Evolutionary conservation across 35 echinoderm and acorn worm species (phyloP).

Genomic region (Anneissia japonica): DNA sequence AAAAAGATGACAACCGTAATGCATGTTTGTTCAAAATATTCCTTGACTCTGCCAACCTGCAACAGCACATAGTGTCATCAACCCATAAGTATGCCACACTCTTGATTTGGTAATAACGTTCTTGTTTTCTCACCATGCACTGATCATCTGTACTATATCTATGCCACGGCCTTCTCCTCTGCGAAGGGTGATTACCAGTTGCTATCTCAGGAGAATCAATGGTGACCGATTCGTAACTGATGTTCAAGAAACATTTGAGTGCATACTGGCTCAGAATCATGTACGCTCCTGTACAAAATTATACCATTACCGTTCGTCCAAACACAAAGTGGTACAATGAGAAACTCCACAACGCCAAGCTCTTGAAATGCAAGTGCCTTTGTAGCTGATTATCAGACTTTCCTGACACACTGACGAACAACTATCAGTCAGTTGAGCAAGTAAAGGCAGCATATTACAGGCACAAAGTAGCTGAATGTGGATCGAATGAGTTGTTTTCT

Average conservation of each 20-base stretch:
- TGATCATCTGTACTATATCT: neutral
- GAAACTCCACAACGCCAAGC: neutral
- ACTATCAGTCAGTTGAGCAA: neutral
- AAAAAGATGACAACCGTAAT: no score
- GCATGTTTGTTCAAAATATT: no score
- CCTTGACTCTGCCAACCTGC: neutral
- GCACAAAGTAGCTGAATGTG: neutral
- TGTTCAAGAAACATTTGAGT: neutral
- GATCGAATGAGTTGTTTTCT: neutral
- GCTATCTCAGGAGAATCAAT: neutral
- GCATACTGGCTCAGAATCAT: neutral
- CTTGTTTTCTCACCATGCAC: neutral
- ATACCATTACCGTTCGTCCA: neutral
- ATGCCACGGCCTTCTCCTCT: neutral
- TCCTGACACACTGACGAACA: neutral
- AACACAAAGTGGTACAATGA: neutral
- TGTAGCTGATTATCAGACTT: neutral
- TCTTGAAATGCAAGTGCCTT: neutral
- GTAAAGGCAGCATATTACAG: neutral
- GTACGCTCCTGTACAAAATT: neutral
- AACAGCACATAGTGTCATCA: neutral
- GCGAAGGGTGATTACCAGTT: neutral
- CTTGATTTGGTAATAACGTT: neutral
- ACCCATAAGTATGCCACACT: neutral
- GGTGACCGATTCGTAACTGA: neutral